Conservation (phyloP, 1,140 invertebrate species). For the Pseudomyrmex cubaensis region DNA sequence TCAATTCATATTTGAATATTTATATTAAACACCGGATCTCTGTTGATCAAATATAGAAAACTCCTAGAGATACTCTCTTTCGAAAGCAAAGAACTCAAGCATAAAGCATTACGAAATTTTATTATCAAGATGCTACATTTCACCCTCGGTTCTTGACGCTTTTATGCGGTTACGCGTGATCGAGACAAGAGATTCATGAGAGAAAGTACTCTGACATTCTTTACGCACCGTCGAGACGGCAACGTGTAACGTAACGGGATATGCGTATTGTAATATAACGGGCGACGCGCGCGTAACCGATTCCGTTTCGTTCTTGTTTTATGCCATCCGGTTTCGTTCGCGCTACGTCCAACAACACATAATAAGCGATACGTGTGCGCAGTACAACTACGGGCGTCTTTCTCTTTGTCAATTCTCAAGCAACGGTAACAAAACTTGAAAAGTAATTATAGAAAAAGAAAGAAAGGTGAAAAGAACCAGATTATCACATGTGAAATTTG, state of each 20-base stretch:
- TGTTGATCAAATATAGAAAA: no score
- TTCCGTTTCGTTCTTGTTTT: slow-evolving; percentile 26
- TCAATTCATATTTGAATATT: no score
- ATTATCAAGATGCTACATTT: no score
- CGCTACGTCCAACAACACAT: background rate
- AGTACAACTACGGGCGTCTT: background rate
- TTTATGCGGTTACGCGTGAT: background rate
- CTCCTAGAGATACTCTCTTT: no score
- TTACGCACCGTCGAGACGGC: slow-evolving; percentile 36
- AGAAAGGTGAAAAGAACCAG: no score
- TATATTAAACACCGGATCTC: no score
- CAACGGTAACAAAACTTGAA: background rate
- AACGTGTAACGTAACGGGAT: slow-evolving; percentile 64
- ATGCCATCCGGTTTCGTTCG: slow-evolving; percentile 17
- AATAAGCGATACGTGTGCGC: no score
- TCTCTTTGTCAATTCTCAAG: background rate
- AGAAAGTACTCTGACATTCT: slow-evolving; percentile 67
- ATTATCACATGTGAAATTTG: no score
- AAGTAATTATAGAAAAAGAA: background rate
- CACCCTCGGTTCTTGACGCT: no score
- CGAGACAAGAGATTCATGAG: slow-evolving; percentile 41
- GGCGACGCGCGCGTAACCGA: slow-evolving; percentile 33
- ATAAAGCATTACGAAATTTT: no score
- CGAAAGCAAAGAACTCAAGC: no score
- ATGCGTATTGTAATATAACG: slow-evolving; percentile 63